Evolutionary conservation across 1,140 invertebrate genomes (phyloP), one percentile per base, ranked within the genome.

Genomic region (Drosophila orena): DNA sequence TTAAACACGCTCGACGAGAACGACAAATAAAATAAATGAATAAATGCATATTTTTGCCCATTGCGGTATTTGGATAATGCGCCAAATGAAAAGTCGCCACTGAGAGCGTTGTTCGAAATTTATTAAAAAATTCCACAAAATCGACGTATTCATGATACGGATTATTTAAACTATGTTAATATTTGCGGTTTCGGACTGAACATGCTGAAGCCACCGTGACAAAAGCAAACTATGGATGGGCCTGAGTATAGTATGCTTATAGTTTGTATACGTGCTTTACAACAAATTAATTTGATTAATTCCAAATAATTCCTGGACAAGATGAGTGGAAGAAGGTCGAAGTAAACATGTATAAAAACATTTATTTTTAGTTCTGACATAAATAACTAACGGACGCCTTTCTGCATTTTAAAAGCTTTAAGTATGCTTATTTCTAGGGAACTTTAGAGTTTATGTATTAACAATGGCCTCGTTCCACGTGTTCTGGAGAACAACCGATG

Each of bases 91-190:
- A 72, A 42, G 14, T 38, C 53, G 3, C 61, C 56, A 43, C 15
- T 42, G 17, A 22, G 20, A 30, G 53, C 20, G 2, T 8, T 34
- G 30, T 38, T 35, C 14, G 5, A 59, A 42, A 46, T 49, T 60
- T 72, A 61, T 56, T 61, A 30, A 73, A 62, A 62, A 74, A 62
- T 74, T 62, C 50, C 69, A 55, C 37, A 74, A 42, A 62, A 49
- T 55, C 43, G 27, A 62, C 27, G 40, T 73, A 38, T 55, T 24
- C 38, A 62, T 40, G 42, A 42, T 27, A n/a, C 35, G 49, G 22
- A 49, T 47, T 55, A 44, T 72, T 72, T 37, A 35, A 74, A 73
- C 56, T 74, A 73, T 62, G 73, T 62, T 10, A 62, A 49, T 54
- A 47, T 61, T 49, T 73, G 71, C 20, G 71, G 70, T 55, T 35